These are phyloP conservation scores for Cyprinella venusta DNA, from an alignment of 2,797 vertebrate genomes.

Conservation along the genomic window DNA sequence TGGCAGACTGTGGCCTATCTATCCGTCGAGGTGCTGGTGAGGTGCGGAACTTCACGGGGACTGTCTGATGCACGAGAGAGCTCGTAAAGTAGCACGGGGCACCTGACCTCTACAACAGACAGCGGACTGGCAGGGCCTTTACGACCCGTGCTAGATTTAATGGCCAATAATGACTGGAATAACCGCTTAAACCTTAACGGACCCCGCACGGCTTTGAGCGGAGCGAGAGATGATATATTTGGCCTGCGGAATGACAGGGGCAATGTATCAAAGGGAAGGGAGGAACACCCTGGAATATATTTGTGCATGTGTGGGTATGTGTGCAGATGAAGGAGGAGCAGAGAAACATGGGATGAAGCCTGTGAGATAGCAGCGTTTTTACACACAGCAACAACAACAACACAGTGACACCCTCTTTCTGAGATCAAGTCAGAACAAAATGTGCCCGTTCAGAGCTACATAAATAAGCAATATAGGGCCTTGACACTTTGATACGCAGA, in stretches of 20 bases:
- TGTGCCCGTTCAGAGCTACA: constrained; percentile 35
- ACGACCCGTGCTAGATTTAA: constrained; percentile 88
- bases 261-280: constrained; percentile 74
- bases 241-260: constrained; percentile 70
- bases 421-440: constrained; percentile 20
- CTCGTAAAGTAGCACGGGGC: constrained; percentile 88
- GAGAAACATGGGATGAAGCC: constrained; percentile 17
- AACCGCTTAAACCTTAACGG: constrained; percentile 82
- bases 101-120: constrained; percentile 85
- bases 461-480: constrained; percentile 42
- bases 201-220: constrained; percentile 55
- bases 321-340: constrained; percentile 6
- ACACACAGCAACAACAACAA: neutral
- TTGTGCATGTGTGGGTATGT: constrained; percentile 72
- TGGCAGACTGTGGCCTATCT: constrained; percentile 78
- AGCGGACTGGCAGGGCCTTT: constrained; percentile 82
- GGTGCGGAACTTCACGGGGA: constrained; percentile 70
- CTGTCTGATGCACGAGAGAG: constrained; percentile 86
- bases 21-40: constrained; percentile 71
- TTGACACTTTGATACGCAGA: constrained; percentile 63
- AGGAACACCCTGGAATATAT: constrained; percentile 55
- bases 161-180: constrained; percentile 84
- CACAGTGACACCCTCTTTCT: constrained; percentile 23
- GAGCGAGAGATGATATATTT: constrained; percentile 64
- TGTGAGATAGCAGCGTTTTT: constrained; percentile 7